These are phyloP conservation scores for Leptodactylus fallax DNA, from an alignment of 2,797 vertebrate genomes.

Conservation along the genomic window DNA sequence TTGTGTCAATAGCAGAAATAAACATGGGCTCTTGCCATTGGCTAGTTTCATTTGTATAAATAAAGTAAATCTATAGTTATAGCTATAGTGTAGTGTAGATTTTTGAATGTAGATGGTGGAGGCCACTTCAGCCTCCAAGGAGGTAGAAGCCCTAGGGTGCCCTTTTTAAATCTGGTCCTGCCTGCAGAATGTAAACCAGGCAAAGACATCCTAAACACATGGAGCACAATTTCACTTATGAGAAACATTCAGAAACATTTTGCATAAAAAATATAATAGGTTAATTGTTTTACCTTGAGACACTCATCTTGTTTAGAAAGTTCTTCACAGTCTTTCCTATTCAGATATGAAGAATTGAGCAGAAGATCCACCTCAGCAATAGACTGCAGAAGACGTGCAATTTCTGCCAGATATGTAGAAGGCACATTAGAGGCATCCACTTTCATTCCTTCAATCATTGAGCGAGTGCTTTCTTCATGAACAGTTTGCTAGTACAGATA, in stretches of 20 bases:
- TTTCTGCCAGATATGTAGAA: slow-evolving; percentile 84
- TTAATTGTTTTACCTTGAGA: slow-evolving; percentile 85
- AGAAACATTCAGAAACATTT: too few relatives aligned
- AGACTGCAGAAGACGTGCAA: slow-evolving; percentile 84
- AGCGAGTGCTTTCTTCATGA: slow-evolving; percentile 75
- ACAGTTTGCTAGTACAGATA: slow-evolving; percentile 81
- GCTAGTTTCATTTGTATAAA: too few relatives aligned
- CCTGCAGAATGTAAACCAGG: not conserved
- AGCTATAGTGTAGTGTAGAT: too few relatives aligned
- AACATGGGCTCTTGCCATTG: too few relatives aligned
- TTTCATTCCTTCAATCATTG: slow-evolving; percentile 76
- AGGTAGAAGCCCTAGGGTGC: not conserved
- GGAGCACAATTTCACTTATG: not conserved
- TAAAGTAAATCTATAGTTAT: not conserved
- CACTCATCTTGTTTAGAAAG: slow-evolving; percentile 89
- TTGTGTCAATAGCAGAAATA: too few relatives aligned
- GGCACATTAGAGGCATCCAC: slow-evolving; percentile 80
- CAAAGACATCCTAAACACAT: not conserved
- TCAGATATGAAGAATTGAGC: slow-evolving; percentile 89
- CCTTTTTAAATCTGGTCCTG: not conserved
- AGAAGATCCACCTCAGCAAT: slow-evolving; percentile 88
- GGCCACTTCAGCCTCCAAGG: not conserved
- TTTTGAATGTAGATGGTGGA: not conserved
- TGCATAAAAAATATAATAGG: not conserved
- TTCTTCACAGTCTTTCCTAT: slow-evolving; percentile 87